phyloP scores from a whole-genome alignment of 2,797 vertebrate genomes.

The Numenius phaeopus region DNA sequence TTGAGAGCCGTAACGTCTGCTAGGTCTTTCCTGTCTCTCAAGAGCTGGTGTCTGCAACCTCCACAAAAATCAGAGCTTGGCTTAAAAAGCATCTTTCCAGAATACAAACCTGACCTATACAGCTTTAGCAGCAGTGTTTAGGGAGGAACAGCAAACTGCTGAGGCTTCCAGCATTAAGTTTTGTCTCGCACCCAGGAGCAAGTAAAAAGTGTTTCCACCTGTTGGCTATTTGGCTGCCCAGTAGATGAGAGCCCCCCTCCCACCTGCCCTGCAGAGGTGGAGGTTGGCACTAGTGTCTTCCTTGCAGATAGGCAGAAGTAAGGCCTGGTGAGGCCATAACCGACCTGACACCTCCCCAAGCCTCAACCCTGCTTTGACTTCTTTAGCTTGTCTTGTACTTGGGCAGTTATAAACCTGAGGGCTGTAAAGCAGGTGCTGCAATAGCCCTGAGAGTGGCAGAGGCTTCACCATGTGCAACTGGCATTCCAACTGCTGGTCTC shows the following conservation, averaged over 20 bases:
- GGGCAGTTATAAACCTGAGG: neutral
- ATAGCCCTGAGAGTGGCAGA: neutral
- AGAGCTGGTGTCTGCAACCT: neutral
- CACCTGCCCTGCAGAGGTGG: too few relatives aligned
- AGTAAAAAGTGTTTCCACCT: neutral
- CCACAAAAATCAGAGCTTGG: neutral
- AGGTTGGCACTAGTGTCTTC: rapidly evolving
- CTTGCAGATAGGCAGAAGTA: rapidly evolving
- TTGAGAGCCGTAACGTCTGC: neutral
- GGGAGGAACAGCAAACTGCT: neutral
- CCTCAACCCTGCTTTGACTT: neutral
- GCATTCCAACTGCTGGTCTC: neutral
- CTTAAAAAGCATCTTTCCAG: neutral
- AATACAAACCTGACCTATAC: neutral
- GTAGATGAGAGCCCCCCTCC: neutral
- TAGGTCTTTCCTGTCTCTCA: neutral
- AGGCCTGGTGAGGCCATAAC: neutral
- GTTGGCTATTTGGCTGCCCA: neutral
- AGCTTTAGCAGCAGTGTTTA: neutral
- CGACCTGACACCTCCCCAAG: neutral
- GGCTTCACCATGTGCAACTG: rapidly evolving
- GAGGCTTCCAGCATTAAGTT: neutral
- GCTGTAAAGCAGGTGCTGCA: neutral
- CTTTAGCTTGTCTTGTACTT: neutral
- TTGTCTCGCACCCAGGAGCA: neutral